Conservation (phyloP, 2,797 vertebrate species). For the Coranthus polyacanthus region DNA sequence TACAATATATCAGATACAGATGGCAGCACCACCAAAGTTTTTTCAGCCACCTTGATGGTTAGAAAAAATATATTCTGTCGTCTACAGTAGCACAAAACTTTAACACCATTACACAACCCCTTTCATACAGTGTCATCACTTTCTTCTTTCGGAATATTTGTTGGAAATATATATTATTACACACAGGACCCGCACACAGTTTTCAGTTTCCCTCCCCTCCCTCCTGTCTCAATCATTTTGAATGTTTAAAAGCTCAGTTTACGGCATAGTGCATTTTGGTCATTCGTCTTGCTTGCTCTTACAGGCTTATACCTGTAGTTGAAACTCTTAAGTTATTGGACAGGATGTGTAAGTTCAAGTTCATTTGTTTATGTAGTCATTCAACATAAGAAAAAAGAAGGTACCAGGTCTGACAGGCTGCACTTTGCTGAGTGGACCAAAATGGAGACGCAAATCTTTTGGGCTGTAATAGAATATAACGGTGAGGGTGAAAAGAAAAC, state of each 20-base stretch:
- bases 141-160: not conserved
- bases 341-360: conserved; percentile 18
- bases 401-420: not conserved
- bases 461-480: not conserved
- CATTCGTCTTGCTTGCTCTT: not conserved
- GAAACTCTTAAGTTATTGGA: conserved; percentile 3
- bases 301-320: not conserved
- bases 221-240: not conserved
- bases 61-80: not conserved
- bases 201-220: not conserved
- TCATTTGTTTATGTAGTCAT: conserved; percentile 20
- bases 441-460: conserved; percentile 6
- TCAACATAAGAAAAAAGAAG: conserved; percentile 17
- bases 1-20: too few relatives aligned
- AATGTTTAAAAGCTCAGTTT: not conserved
- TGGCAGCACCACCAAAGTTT: too few relatives aligned
- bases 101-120: not conserved
- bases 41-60: too few relatives aligned
- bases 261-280: not conserved
- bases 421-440: not conserved
- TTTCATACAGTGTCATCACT: not conserved
- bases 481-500: conserved; percentile 3
- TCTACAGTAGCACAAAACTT: not conserved
- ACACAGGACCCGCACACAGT: not conserved
- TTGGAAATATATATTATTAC: not conserved